Base-by-base conservation (phyloP, 2,113 vertebrate species). In the Equus przewalskii region DNA sequence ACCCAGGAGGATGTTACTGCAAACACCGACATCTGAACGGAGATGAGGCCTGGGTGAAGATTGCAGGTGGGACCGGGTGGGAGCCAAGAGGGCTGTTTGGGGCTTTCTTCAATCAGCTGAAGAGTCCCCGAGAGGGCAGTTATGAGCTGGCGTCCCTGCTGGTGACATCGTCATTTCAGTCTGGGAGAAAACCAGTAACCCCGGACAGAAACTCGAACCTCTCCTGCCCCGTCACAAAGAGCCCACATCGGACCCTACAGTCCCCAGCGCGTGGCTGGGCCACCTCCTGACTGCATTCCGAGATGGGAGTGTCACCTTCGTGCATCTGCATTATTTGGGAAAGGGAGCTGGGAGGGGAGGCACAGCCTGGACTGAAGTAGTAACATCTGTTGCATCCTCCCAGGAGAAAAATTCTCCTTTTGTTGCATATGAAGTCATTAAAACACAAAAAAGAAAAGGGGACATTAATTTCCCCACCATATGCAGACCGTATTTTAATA, bases 371-470 rank as follows among this genome's bases (percentile, higher is more conserved):
- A 9, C 24, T 19, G 49, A 94, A 83, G 51, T 11, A 67, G 95
- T 76, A 88, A 26, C 95, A 97, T 84, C 92, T 96, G 89, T 13
- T 24, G 33, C 62, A n/a, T 21, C 3, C 73, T 96, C 97, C 89
- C 78, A 70, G 82, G 97, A 89, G 94, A 64, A 78, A 41, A 88
- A 44, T 65, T 41, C 51, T 62, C 86, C 85, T 97, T 96, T 96
- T 82, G 89, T 92, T 96, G 86, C 82, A 62, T 58, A 91, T 96
- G 97, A 95, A 98, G 95, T 91, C 81, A 86, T 97, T 97, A 93
- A 81, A 96, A 93, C 41, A 28, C 70, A 67, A 56, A 69, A 92
- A 70, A 73, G 41, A 46, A 85, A 85, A n/a, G 26, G 33, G 76
- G 82, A 26, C 56, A 16, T 95, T 93, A 28, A 81, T 85, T 89